phyloP scores from a whole-genome alignment of 2,113 vertebrate genomes.

The Ifrita kowaldi region DNA sequence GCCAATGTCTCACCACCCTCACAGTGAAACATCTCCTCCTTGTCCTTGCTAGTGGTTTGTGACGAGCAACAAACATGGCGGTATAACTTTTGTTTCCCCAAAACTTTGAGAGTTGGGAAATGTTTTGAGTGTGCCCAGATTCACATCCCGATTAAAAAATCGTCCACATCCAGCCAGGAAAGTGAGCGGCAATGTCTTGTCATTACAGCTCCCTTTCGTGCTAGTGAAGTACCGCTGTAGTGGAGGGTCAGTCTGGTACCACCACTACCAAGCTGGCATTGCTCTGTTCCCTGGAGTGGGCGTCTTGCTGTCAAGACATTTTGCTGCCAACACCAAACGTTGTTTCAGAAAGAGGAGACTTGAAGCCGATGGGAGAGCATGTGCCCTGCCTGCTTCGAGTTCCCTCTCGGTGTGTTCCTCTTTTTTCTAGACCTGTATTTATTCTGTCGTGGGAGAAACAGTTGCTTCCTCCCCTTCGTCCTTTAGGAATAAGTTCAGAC shows the following conservation, averaged over 20 bases:
- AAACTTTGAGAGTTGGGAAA: neutral
- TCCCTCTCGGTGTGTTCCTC: accelerated
- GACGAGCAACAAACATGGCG: accelerated
- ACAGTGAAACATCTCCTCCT: neutral
- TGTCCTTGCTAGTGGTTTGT: no score
- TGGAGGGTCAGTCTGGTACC: accelerated
- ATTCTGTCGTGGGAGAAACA: neutral
- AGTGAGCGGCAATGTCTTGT: accelerated
- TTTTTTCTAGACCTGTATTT: neutral
- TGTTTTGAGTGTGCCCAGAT: neutral
- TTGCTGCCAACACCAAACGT: neutral
- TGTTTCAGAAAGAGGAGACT: neutral
- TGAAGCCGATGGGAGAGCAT: neutral
- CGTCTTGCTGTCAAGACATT: neutral
- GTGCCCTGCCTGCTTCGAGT: neutral
- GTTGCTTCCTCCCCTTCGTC: neutral
- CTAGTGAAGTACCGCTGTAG: neutral
- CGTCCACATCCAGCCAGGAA: accelerated
- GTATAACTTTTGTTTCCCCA: accelerated
- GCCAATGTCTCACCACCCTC: neutral
- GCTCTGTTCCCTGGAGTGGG: no score
- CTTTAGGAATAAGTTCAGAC: neutral
- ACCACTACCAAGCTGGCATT: accelerated
- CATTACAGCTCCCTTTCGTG: neutral
- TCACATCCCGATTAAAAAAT: accelerated